Evolutionary conservation across 1,140 invertebrate genomes (phyloP).

Genomic region (Scaptomyza graminum): DNA sequence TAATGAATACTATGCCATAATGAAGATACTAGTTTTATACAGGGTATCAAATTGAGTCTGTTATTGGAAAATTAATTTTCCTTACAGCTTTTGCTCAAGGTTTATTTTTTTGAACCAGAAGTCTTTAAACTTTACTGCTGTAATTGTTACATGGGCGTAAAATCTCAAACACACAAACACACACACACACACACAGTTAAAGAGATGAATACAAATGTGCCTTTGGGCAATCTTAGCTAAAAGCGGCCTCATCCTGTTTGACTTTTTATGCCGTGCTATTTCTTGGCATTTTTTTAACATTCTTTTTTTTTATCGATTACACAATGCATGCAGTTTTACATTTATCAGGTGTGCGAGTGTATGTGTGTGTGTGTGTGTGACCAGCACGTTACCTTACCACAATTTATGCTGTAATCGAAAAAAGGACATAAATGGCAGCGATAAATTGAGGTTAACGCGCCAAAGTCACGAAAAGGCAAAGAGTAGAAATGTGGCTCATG

Average conservation of each 20-base stretch:
- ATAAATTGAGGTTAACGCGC: constrained; percentile 81
- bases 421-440: constrained; percentile 79
- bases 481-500: constrained; percentile 48
- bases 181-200: constrained; percentile 10
- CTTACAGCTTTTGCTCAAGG: constrained; percentile 1
- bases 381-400: constrained; percentile 72
- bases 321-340: constrained; percentile 77
- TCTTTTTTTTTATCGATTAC: constrained; percentile 75
- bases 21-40: no score
- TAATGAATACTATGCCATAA: no score
- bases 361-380: constrained; percentile 12
- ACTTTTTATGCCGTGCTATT: constrained; percentile 13
- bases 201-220: constrained; percentile 44
- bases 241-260: background rate
- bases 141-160: constrained; percentile 32
- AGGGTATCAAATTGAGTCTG: no score
- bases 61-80: background rate
- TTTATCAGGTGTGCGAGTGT: constrained; percentile 59
- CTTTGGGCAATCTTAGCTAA: constrained; percentile 37
- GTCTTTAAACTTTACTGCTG: constrained; percentile 49
- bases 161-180: constrained; percentile 13
- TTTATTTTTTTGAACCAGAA: background rate
- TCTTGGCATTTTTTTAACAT: background rate
- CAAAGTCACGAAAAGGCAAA: constrained; percentile 75
- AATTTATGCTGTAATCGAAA: constrained; percentile 80